Evolutionary conservation across 2,113 vertebrate species (phyloP).

Genomic region (Arenaria interpres): DNA sequence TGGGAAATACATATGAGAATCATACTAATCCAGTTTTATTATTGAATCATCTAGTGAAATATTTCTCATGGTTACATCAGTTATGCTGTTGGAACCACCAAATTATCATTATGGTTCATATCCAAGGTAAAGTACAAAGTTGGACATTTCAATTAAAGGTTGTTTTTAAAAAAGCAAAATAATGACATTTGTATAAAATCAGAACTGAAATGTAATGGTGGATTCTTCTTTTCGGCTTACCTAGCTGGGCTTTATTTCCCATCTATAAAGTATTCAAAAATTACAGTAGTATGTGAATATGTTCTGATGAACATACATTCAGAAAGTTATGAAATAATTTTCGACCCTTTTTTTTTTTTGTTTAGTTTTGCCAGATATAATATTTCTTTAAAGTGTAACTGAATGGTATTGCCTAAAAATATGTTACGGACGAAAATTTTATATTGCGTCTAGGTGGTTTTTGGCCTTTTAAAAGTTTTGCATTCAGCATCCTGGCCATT

Average conservation of each 20-base stretch:
- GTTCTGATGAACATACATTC: neutral
- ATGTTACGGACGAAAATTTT: neutral
- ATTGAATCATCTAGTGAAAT: neutral
- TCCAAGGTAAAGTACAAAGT: neutral
- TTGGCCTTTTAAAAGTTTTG: neutral
- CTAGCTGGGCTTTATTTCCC: neutral
- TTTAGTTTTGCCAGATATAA: neutral
- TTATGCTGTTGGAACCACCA: neutral
- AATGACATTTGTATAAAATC: neutral
- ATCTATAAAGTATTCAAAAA: neutral
- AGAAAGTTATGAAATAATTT: neutral
- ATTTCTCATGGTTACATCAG: neutral
- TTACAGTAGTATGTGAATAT: neutral
- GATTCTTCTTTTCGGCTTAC: neutral
- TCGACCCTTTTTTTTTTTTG: neutral
- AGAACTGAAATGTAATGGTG: neutral
- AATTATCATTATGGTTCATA: neutral
- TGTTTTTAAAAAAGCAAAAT: neutral
- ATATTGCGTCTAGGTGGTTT: neutral
- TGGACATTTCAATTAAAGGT: neutral
- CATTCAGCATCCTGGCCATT: fast-evolving
- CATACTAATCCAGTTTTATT: neutral
- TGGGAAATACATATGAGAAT: neutral
- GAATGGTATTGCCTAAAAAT: neutral
- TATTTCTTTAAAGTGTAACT: neutral